Base-by-base conservation (phyloP, 2,888 invertebrate genomes). In the Drosophila greeni region DNA sequence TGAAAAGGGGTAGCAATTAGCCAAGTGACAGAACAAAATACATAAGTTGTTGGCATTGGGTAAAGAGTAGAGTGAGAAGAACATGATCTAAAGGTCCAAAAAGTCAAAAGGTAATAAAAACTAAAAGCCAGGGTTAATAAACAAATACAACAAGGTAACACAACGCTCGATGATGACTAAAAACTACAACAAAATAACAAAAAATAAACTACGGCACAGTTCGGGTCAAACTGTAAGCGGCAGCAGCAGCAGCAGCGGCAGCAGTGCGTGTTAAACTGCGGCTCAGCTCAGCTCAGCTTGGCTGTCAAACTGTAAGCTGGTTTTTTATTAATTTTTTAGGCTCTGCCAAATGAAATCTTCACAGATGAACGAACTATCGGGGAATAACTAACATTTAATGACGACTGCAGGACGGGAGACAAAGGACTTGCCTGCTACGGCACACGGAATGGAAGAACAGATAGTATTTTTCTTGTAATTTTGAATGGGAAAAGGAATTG, bases 241-340 rank as follows among this genome's bases (percentile, higher is more conserved):
- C 64, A 14, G 47, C 64, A 23, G 39, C 64, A 33, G 51, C 51
- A 39, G 36, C 58, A 42, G 47, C 37, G 12, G 29, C 40, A 61
- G 52, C 67, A 70, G 56, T 70, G 60, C 76, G 48, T 68, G 64
- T 65, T 45, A 72, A 73, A 76, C 79, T 70, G 62, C 49, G 29
- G 33, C 52, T 29, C 20, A 20, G 51, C 18, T 39, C 14, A 7
- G 18, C 37, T 36, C 4, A 5, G 23, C 23, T 23, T 23, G 42
- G 43, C 51, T 52, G 31, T 53, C 54, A 53, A 59, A 59, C 59
- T 43, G 57, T 45, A 43, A 57, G 59, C 58, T 33, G 24, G 3
- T 2, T 60, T 56, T 47, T 3, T n/a, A 34, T 14, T 24, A 11
- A 29, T 43, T 49, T 43, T 43, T 12, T 18, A 24, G n/a, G 18